These are phyloP conservation scores for Charina bottae DNA, from an alignment of 2,113 vertebrate species.

Conservation along the genomic window DNA sequence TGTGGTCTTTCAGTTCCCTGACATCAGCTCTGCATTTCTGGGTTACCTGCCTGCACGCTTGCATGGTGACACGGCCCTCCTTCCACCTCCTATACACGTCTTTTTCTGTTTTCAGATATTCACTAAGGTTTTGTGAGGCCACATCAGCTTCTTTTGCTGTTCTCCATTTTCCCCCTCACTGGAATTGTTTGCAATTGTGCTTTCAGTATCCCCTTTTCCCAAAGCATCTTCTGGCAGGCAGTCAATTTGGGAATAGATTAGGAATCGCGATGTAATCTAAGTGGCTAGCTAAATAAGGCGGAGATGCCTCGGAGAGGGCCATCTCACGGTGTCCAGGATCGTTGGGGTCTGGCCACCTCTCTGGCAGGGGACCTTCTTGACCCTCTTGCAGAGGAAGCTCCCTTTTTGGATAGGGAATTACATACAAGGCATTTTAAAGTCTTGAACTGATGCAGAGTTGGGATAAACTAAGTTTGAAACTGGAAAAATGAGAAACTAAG, in stretches of 20 bases:
- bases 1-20: too few relatives aligned
- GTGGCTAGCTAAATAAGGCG: neutral
- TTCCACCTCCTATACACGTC: too few relatives aligned
- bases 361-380: too few relatives aligned
- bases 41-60: too few relatives aligned
- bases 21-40: too few relatives aligned
- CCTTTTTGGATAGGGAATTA: too few relatives aligned
- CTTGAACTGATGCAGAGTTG: too few relatives aligned
- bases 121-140: neutral
- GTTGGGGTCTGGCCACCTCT: neutral
- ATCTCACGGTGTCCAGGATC: neutral
- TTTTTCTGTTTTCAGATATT: neutral
- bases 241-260: neutral
- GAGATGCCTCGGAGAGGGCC: neutral
- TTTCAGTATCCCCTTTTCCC: neutral
- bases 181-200: neutral
- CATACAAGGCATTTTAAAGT: too few relatives aligned
- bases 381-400: too few relatives aligned
- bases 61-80: too few relatives aligned
- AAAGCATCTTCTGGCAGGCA: neutral
- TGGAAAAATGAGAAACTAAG: neutral
- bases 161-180: neutral
- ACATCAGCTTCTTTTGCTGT: neutral
- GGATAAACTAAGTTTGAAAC: neutral
- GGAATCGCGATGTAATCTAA: neutral